Evolutionary conservation across 2,888 invertebrate genomes (phyloP).

Genomic region (Stenotaenia linearis): DNA sequence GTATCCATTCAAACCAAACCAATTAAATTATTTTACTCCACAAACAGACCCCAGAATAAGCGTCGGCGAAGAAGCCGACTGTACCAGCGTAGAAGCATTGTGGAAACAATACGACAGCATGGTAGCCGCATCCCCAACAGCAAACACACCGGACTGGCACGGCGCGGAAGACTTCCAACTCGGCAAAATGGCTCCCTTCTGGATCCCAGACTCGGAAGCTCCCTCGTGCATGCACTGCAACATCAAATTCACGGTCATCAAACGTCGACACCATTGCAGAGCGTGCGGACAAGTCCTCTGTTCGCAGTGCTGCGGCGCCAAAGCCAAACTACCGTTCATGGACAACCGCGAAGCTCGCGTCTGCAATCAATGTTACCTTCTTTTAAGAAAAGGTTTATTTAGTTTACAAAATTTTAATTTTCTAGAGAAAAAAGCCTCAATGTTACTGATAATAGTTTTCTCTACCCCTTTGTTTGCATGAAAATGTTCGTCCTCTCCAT

Average conservation of each 20-base stretch:
- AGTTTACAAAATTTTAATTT: background rate
- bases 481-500: background rate
- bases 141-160: background rate
- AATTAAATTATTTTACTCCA: too few relatives aligned
- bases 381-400: slow-evolving; percentile 38
- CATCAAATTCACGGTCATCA: slow-evolving; percentile 70
- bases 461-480: background rate
- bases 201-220: slow-evolving; percentile 81
- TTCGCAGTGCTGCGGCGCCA: slow-evolving; percentile 68
- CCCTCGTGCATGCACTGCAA: slow-evolving; percentile 76
- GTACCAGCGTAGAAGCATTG: too few relatives aligned
- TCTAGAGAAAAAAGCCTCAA: background rate
- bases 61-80: background rate
- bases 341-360: slow-evolving; percentile 70
- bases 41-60: background rate
- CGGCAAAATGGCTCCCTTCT: slow-evolving; percentile 71
- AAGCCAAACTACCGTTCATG: slow-evolving; percentile 65
- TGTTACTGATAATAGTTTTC: background rate
- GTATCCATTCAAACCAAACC: too few relatives aligned
- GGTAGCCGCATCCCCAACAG: background rate
- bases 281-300: slow-evolving; percentile 79
- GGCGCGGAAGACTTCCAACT: slow-evolving; percentile 46
- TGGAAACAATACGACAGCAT: too few relatives aligned
- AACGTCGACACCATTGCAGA: slow-evolving; percentile 73
- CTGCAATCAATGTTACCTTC: slow-evolving; percentile 60